Evolutionary conservation across 2,113 vertebrate genomes (phyloP), one percentile per base, ranked within the genome.

Genomic region (Columba janthina): DNA sequence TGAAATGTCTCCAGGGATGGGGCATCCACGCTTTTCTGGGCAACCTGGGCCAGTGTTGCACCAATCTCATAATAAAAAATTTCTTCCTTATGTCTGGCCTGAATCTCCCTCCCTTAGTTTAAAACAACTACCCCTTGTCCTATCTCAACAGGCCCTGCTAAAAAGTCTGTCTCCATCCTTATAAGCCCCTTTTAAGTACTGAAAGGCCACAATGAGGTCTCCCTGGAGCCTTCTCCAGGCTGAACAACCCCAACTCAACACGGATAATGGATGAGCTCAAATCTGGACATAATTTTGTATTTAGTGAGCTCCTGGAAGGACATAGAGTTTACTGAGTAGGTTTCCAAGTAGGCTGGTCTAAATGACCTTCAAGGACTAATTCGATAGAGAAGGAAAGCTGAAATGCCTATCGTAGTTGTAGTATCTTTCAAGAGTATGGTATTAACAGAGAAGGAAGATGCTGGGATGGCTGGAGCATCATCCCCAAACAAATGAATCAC

Each of bases 351-450:
- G 16, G 15, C 34, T 71, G 24, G 3, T 42, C 31, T 46, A 22
- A 67, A 9, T 10, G 19, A 34, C 16, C 42, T 46, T 16, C 24
- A 71, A 40, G 60, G 56, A 10, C 7, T 44, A 22, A 5, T 42
- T 6, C 36, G 51, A 25, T 5, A 15, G 14, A 0, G 50, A 65
- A 38, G 70, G 14, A 75, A 94, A 32, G 6, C 4, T 36, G 10
- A 40, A 86, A 48, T 29, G 7, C 21, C 2, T 22, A 12, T 50
- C 19, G 12, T 16, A 8, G 15, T 2, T 8, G 5, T 31, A 38
- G n/a, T 0, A 29, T 7, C 40, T 75, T 22, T 74, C 32, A 34
- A 57, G 53, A 66, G 32, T 1, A 8, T 0, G 6, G 4, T 4
- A 21, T 24, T 54, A 54, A 5, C 10, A 4, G 3, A 28, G 18